A percentile compares a stretch with the other conserved stretches of the same genome.
Conservation (phyloP, 2,113 vertebrate genomes). For the Myotis yumanensis region DNA sequence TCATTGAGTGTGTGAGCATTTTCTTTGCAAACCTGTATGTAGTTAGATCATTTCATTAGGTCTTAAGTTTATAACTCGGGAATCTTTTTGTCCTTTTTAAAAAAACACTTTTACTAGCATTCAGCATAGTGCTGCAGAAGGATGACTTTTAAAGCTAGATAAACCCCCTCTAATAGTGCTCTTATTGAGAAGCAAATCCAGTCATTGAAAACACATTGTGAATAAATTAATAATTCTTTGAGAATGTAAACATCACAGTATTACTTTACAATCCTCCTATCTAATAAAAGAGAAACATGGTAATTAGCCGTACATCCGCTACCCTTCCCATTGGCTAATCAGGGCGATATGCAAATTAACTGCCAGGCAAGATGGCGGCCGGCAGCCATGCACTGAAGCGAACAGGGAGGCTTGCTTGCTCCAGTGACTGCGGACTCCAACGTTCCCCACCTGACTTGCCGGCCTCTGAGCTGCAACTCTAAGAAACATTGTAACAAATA, state of each 20-base stretch:
- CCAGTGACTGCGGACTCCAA: no score
- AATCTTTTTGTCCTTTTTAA: background rate
- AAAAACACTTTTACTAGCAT: background rate
- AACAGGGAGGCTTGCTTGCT: no score
- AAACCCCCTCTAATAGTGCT: conserved; percentile 28
- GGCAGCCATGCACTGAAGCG: no score
- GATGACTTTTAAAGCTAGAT: conserved; percentile 25
- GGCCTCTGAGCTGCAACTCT: no score
- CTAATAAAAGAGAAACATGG: no score
- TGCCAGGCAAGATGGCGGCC: no score
- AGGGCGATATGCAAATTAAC: no score
- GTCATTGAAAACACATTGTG: conserved; percentile 25
- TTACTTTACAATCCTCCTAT: background rate
- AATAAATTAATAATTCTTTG: conserved; percentile 39
- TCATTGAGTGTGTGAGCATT: conserved; percentile 55
- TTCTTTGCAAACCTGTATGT: conserved; percentile 53
- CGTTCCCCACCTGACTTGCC: no score
- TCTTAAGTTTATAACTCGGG: conserved; percentile 8
- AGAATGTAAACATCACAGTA: background rate
- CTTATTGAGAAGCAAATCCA: conserved; percentile 40
- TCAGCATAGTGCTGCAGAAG: background rate
- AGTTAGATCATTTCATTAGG: conserved; percentile 48
- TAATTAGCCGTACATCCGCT: no score
- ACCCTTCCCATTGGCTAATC: no score
- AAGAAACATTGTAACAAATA: no score